A percentile compares a stretch with the other conserved stretches of the same genome.
These are phyloP conservation scores for Hydra vulgaris DNA, from an alignment of 30 jellyfish, hydroid and myxozoan species.

Conservation along the genomic window DNA sequence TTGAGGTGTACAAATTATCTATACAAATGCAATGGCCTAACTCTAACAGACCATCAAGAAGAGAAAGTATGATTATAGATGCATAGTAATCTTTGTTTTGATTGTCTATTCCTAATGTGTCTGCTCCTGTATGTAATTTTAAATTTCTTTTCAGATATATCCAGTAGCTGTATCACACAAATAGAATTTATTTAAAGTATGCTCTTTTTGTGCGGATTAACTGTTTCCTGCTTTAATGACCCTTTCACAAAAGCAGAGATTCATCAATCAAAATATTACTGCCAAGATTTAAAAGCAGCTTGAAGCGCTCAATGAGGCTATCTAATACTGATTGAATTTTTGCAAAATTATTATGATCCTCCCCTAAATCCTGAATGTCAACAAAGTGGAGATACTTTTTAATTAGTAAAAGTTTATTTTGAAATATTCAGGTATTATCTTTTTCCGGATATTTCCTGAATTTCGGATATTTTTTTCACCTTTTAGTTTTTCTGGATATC, in stretches of 20 bases:
- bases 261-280: not conserved
- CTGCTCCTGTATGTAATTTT: too few species aligned
- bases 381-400: not conserved
- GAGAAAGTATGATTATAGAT: not conserved
- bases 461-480: too few species aligned
- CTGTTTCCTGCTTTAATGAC: not conserved
- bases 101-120: too few species aligned
- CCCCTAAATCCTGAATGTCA: not conserved
- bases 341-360: not conserved
- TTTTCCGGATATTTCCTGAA: too few species aligned
- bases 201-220: not conserved
- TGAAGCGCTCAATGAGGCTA: not conserved
- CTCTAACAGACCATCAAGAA: not conserved
- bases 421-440: too few species aligned
- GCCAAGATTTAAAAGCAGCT: not conserved
- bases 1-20: not conserved
- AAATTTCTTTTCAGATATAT: not conserved
- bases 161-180: conserved; percentile 3
- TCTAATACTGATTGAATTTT: not conserved
- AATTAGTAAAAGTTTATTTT: not conserved
- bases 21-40: not conserved
- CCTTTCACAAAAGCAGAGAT: not conserved
- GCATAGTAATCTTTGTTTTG: too few species aligned
- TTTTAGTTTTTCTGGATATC: too few species aligned
- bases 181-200: not conserved